Evolutionary conservation across 1,140 invertebrate species (phyloP).

Genomic region (Cyclargus thomasi): DNA sequence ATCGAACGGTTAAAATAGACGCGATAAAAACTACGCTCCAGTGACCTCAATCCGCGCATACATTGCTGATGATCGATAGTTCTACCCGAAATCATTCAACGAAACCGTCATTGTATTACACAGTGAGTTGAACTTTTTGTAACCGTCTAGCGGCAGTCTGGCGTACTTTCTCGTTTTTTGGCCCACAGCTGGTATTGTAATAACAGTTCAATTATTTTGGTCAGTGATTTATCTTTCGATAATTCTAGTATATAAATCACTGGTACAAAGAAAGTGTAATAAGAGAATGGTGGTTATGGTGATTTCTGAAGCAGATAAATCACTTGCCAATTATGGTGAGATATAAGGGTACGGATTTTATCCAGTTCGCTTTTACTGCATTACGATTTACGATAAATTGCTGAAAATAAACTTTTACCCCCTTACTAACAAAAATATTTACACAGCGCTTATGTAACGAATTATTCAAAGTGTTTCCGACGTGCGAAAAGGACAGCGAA

Average conservation of each 20-base stretch:
- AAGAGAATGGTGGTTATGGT: neutral
- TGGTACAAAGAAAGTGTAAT: neutral
- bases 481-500: too few species aligned
- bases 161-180: constrained; percentile 63
- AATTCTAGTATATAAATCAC: constrained; percentile 25
- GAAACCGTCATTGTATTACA: neutral
- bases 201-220: constrained; percentile 50
- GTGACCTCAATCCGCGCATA: constrained; percentile 2
- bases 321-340: neutral
- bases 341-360: neutral
- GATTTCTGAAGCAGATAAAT: neutral
- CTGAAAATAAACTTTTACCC: too few species aligned
- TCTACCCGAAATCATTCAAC: neutral
- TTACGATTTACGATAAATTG: too few species aligned
- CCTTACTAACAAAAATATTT: too few species aligned
- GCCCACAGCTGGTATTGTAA: constrained; percentile 44
- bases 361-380: neutral
- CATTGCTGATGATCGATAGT: neutral
- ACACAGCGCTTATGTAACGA: too few species aligned
- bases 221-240: constrained; percentile 42
- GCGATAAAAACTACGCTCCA: constrained; percentile 2
- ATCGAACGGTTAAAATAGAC: constrained; percentile 4
- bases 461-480: too few species aligned
- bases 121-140: neutral
- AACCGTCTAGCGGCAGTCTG: constrained; percentile 57